phyloP scores from a whole-genome alignment of 1,140 invertebrate species.

The Coenobita brevimanus region DNA sequence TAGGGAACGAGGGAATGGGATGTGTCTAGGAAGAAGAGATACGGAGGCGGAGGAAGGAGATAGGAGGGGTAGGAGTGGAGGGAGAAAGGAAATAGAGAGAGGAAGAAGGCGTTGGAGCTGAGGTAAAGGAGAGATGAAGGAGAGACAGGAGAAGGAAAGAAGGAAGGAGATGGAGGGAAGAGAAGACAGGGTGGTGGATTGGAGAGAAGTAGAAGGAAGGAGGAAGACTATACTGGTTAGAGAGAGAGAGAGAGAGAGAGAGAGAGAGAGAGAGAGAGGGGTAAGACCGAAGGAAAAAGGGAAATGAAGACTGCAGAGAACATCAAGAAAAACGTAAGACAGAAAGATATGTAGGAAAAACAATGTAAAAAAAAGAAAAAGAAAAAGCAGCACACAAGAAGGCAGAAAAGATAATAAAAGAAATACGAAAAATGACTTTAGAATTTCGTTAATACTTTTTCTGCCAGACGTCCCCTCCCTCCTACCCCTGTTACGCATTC shows the following conservation, averaged over 20 bases:
- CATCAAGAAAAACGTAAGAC: too few relatives aligned
- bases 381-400: not conserved
- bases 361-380: not conserved
- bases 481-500: too few relatives aligned
- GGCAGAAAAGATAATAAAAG: too few relatives aligned
- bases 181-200: not conserved
- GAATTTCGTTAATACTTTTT: too few relatives aligned
- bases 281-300: not conserved
- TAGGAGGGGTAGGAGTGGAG: not conserved
- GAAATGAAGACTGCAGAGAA: not conserved
- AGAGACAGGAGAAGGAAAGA: not conserved
- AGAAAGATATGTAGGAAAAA: not conserved
- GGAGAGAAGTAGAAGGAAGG: not conserved
- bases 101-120: not conserved
- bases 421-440: too few relatives aligned
- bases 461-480: too few relatives aligned
- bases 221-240: too few relatives aligned
- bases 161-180: not conserved
- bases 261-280: not conserved
- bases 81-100: not conserved
- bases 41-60: not conserved
- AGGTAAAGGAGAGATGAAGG: not conserved
- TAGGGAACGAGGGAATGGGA: not conserved
- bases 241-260: too few relatives aligned
- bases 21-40: not conserved